Base-by-base conservation (phyloP, 1,140 invertebrate species). In the Megathymus violae region DNA sequence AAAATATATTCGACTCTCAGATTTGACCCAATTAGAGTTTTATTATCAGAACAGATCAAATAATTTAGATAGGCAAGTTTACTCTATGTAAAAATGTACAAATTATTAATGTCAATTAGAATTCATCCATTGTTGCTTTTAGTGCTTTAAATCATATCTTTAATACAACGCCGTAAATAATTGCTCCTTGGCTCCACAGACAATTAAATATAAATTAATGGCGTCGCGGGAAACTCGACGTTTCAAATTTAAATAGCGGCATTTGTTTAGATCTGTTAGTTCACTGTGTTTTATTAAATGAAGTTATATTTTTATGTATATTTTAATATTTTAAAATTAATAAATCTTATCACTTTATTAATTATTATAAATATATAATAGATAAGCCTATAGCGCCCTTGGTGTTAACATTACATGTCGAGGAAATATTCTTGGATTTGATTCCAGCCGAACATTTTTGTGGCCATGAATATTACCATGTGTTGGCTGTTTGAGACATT, bases 141-240 rank as follows among this genome's bases (percentile, higher is more conserved):
- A 31, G 4, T 9, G 27, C 27, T 4, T 31, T 31, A 31, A 31
- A 31, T 31, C 27, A 31, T 31, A 31, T 31, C 9, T 31, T 31
- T 31, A 31, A 31, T 31, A 31, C 27, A 31, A 31, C 4, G 27
- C 27, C 9, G 27, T 31, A 31, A 31, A 31, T 31, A 31, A 31
- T 31, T 4, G 7, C 27, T 31, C 9, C 27, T 31, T 31, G 27
- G 27, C 27, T 40, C 58, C 64, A 62, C 43, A 74, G 67, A 67
- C 59, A 74, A 67, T 70, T 70, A 74, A 67, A 70, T 67, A 67
- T 64, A 67, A 67, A 69, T 67, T 73, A 69, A 73, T 43, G 47
- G 62, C 50, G 40, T 51, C 62, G 70, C 60, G 66, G 66, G 48
- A 62, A 67, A 40, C 43, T 61, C 66, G 69, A 65, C 58, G 46